A percentile compares a stretch with the other conserved stretches of the same genome.
Conservation (phyloP, 2,797 vertebrate genomes). For the Microctenopoma stevenorrisi region DNA sequence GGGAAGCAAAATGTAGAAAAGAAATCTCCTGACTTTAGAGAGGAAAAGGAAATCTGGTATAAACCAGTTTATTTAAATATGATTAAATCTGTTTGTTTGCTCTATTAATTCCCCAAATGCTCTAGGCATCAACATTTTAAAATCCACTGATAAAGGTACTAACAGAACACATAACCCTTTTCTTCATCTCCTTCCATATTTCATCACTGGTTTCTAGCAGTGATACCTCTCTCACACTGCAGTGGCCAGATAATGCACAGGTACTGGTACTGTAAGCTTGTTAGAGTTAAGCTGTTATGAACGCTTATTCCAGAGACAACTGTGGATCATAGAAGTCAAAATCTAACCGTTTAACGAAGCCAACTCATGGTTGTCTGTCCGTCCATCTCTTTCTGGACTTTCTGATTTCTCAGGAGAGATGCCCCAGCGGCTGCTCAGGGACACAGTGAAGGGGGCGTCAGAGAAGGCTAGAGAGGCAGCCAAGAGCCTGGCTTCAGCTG, state of each 20-base stretch:
- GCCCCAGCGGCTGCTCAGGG: constrained; percentile 75
- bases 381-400: background rate
- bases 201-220: no score
- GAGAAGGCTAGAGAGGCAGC: constrained; percentile 79
- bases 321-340: no score
- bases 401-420: constrained; percentile 74
- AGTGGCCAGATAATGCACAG: no score
- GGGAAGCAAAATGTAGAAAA: background rate
- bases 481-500: constrained; percentile 78
- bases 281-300: no score
- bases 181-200: no score
- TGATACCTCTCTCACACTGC: no score
- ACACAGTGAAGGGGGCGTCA: constrained; percentile 75
- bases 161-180: no score
- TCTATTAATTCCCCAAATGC: background rate
- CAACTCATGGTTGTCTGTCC: background rate
- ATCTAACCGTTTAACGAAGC: background rate
- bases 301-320: no score
- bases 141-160: no score
- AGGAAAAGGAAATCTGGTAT: background rate
- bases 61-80: background rate
- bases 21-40: background rate
- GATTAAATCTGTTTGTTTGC: background rate
- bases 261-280: no score
- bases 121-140: background rate